A percentile compares a stretch with the other conserved stretches of the same genome.
These are phyloP conservation scores for Amphiprion percula DNA, from an alignment of 2,113 vertebrate species.

Conservation along the genomic window DNA sequence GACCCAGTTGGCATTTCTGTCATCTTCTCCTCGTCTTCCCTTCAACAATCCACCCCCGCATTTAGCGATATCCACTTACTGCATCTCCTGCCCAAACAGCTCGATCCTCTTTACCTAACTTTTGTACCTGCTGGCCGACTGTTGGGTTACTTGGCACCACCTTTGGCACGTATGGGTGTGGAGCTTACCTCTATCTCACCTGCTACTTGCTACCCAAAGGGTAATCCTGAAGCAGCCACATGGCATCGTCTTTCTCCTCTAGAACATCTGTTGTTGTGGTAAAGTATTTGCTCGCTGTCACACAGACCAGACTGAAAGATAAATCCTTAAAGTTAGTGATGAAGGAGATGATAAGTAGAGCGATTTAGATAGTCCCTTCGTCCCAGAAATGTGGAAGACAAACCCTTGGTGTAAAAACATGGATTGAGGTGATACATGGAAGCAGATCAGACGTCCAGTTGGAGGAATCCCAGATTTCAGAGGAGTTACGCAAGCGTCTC, in stretches of 20 bases:
- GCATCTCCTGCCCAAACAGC: slow-evolving; percentile 34
- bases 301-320: slow-evolving; percentile 7
- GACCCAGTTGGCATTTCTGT: slow-evolving; percentile 35
- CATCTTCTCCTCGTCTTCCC: slow-evolving; percentile 1
- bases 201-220: slow-evolving; percentile 21
- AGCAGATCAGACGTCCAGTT: slow-evolving; percentile 37
- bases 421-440: slow-evolving; percentile 22
- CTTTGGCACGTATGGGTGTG: not conserved
- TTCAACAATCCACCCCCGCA: not conserved
- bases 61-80: slow-evolving; percentile 18
- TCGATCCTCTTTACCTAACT: slow-evolving; percentile 44
- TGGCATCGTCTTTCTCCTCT: not conserved
- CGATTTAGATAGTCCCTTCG: not conserved
- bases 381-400: slow-evolving; percentile 18
- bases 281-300: not conserved
- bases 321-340: not conserved
- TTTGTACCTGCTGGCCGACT: slow-evolving; percentile 6
- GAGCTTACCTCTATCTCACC: slow-evolving; percentile 32
- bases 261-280: slow-evolving; percentile 37
- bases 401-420: slow-evolving; percentile 25
- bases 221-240: slow-evolving; percentile 37
- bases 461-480: slow-evolving; percentile 50
- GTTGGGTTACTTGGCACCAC: slow-evolving; percentile 6
- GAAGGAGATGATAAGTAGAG: slow-evolving; percentile 1
- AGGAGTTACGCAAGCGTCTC: slow-evolving; percentile 61